Evolutionary conservation across 2,113 vertebrate species (phyloP).

Genomic region (Ceyx cyanopectus): DNA sequence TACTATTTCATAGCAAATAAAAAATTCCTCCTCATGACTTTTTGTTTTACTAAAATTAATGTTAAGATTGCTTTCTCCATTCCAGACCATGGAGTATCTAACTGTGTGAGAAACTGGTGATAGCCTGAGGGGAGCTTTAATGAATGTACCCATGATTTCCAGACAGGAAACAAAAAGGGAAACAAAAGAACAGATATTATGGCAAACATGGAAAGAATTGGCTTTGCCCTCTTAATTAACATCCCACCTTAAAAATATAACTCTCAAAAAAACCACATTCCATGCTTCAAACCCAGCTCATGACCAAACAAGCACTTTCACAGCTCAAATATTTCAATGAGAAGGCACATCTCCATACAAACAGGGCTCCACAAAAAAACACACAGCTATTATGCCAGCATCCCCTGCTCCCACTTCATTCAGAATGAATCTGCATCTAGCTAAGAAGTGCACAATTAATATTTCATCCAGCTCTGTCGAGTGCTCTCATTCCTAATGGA

Average conservation of each 20-base stretch:
- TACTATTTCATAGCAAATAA: background rate
- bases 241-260: background rate
- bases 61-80: background rate
- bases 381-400: background rate
- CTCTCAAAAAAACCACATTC: background rate
- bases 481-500: slow-evolving; percentile 70
- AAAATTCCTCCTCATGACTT: background rate
- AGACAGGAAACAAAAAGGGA: background rate
- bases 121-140: background rate
- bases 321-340: background rate
- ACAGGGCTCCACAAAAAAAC: background rate
- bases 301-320: background rate
- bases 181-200: background rate
- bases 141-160: background rate
- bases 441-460: slow-evolving; percentile 70
- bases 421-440: slow-evolving; percentile 57
- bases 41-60: background rate
- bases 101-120: background rate
- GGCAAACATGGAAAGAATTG: background rate
- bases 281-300: background rate
- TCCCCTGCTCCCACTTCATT: background rate
- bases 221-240: background rate
- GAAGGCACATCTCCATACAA: background rate
- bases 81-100: background rate
- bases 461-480: slow-evolving; percentile 70